Base-by-base conservation (phyloP, 2,888 invertebrate species). In the Acleris holmiana region DNA sequence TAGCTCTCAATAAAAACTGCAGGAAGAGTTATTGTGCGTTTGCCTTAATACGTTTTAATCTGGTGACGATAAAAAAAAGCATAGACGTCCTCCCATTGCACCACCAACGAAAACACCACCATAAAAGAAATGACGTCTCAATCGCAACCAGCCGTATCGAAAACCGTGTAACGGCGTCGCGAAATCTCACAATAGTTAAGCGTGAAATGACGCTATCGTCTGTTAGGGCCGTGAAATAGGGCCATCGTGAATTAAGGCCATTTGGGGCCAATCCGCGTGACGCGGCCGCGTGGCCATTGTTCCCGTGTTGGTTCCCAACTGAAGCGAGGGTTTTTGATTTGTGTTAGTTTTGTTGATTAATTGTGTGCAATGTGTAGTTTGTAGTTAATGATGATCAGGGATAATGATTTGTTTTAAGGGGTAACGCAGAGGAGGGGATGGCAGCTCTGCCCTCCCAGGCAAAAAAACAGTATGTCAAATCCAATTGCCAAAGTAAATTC, bases 191-290 rank as follows among this genome's bases (percentile, higher is more conserved):
- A 91, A 91, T 89, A 80, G 82, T 76, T 83, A 88, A 83, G 79
- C 91, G 88, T 91, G 88, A 92, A 92, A 92, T 91, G 84, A 71
- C 79, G 76, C 84, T 86, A 83, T 86, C 82, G 63, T 88, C 87
- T 89, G 87, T 90, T 90, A 90, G 90, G 67, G 85, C 72, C 35
- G 51, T 35, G 29, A 35, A 35, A 35, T 35, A 35, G 35, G 35
- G 35, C 35, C 35, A 35, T 35, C 35, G 35, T 35, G 35, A 35
- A 5, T 51, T 76, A 76, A 84, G 35, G 35, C 35, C 35, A 13
- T 35, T 44, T 44, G 17, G 44, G 44, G 44, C 44, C 44, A 17
- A 44, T 44, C 70, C 79, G 84, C 86, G 84, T 87, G 82, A 80
- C 86, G 82, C 67, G 63, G 89, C 87, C 90, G 88, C 91, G 91